Base-by-base conservation (phyloP, 2,113 vertebrate species). In the Zosterops pallidus region DNA sequence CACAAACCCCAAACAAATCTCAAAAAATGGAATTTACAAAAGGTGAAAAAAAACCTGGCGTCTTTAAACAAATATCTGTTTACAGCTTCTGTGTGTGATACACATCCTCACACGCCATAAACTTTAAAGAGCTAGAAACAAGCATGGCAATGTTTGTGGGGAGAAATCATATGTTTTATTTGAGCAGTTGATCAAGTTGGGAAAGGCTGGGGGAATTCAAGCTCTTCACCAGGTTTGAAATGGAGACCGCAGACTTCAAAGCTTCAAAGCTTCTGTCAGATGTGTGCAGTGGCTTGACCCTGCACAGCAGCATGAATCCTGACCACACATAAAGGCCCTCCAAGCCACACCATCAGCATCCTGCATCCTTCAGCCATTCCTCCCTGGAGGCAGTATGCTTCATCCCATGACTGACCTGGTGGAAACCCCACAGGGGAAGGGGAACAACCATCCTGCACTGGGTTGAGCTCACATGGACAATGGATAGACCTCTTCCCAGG, bases 401-500 rank as follows among this genome's bases (percentile, higher is more conserved):
- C 41, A 44, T 4, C 59, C 35, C 41, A 2, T 29, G 19, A 12
- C 68, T 56, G 71, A 52, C 57, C 49, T 8, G 21, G 3, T 44
- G 19, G 89, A 41, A 86, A n/a, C n/a, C 14, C 11, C 46, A 5
- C 28, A 62, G 25, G 39, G 28, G n/a, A 83, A 56, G 37, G 22
- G 24, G 22, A 78, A 8, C 33, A 22, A 2, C 28, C 15, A 12
- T 18, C 0, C 0, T 20, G 33, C 28, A 3, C 31, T 21, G 20
- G 18, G 4, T 1, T 57, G 37, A 76, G 0, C n/a, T 56, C 44
- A 44, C 35, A 8, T 0, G 9, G 31, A 23, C 11, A 8, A 8
- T 14, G 24, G 16, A 28, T 0, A 64, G 44, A 75, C 7, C 14
- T 60, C 50, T 62, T 31, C 28, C 8, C 25, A 39, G 63, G 14